Conservation (phyloP, 2,113 vertebrate species). For the Clinocottus analis region DNA sequence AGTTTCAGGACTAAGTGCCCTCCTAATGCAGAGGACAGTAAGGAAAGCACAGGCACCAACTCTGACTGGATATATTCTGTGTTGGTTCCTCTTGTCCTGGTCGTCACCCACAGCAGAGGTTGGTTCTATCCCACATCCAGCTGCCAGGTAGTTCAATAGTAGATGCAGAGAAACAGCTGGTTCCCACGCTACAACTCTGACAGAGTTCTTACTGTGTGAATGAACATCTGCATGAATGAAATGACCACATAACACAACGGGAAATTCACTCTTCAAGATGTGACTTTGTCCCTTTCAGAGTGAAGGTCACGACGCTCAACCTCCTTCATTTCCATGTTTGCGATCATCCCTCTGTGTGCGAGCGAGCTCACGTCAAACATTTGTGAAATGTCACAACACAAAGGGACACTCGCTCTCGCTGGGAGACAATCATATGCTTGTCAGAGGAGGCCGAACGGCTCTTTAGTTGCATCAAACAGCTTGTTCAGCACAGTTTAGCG, state of each 20-base stretch:
- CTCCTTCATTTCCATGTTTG: constrained; percentile 15
- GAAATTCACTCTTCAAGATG: neutral
- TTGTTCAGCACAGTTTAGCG: constrained; percentile 57
- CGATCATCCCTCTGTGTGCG: constrained; percentile 27
- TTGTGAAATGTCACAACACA: constrained; percentile 50
- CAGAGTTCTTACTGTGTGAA: neutral
- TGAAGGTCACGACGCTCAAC: neutral
- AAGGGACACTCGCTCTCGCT: constrained; percentile 6
- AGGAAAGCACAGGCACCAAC: neutral
- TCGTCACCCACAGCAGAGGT: neutral
- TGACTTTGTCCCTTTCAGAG: no score
- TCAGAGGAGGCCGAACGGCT: constrained; percentile 45
- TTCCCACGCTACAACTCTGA: constrained; percentile 17
- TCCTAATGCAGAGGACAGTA: no score
- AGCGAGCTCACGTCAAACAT: constrained; percentile 45
- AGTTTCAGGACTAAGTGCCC: no score
- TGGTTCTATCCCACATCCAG: neutral
- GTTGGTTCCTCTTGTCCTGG: neutral
- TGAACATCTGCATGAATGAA: neutral
- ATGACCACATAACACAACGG: neutral
- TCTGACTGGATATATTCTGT: neutral
- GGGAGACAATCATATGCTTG: constrained; percentile 34
- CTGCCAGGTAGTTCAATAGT: neutral
- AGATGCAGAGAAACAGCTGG: neutral
- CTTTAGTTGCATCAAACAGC: constrained; percentile 54